Base-by-base conservation (phyloP, 1,140 invertebrate genomes). In the Megalonaias nervosa region DNA sequence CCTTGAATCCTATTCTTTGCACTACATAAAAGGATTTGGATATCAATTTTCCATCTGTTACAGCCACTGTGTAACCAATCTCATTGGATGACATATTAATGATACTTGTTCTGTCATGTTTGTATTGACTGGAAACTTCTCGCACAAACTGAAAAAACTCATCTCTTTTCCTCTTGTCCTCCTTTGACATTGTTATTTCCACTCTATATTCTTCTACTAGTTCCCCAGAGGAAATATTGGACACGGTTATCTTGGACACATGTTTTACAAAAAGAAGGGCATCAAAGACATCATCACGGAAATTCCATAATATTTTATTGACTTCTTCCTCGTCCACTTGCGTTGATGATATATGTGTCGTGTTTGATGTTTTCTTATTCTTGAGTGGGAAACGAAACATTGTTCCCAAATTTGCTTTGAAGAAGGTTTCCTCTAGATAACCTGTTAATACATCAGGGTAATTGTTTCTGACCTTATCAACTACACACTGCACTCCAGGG, bases 191-290 rank as follows among this genome's bases (percentile, higher is more conserved):
- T 58, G 58, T 60, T 14, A 56, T 17, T n/a, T 80, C 55, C 0
- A 84, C 74, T 17, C 57, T 65, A 71, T 80, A 81, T n/a, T 77
- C 76, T 9, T 17, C 61, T 23, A 16, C 64, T 13, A 31, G 68
- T n/a, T 77, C 16, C 19, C 68, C 66, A 55, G 58, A 56, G 19
- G 23, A 26, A 19, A 85, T 75, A 14, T 84, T 72, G 21, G 66
- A 67, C 13, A 87, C 56, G 4, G 66, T 77, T 2, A 87, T 74
- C 56, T 67, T 71, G 17, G 68, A 71, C 19, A 87, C 60, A 71
- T 83, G 80, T 48, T 85, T 81, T 19, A 86, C 48, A 77, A 87
- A 87, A 38, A 87, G 65, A 60, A 87, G 65, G 23, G 72, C 77
- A 56, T 80, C 74, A 72, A 81, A 79, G 14, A 82, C 72, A 68